A percentile compares a stretch with the other conserved stretches of the same genome.
Evolutionary conservation across 2,797 vertebrate genomes (phyloP).

Genomic region (Chiroxiphia lanceolata): DNA sequence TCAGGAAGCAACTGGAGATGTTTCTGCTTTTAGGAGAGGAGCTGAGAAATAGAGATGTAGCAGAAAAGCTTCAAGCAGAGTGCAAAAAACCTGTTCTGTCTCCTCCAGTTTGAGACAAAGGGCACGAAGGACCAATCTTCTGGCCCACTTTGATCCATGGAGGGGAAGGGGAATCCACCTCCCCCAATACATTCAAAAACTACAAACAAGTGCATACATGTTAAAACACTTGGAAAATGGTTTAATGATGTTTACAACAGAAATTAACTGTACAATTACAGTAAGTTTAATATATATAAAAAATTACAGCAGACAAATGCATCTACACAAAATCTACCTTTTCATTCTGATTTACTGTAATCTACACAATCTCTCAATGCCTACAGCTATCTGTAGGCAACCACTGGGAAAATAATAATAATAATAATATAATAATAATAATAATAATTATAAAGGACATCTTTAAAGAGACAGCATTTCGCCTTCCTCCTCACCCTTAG

Average conservation of each 20-base stretch:
- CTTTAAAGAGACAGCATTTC: conserved; percentile 83
- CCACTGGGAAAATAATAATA: conserved; percentile 69
- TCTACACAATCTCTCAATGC: conserved; percentile 92
- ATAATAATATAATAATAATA: conserved; percentile 48
- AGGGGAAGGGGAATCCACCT: background rate
- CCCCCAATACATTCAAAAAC: background rate
- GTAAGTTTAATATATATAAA: conserved; percentile 99
- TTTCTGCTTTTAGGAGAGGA: background rate
- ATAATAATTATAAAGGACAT: conserved; percentile 70
- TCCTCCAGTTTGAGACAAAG: background rate
- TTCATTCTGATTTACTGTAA: conserved; percentile 95
- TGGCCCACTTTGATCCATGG: background rate
- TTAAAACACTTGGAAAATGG: conserved; percentile 99
- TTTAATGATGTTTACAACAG: conserved; percentile 99
- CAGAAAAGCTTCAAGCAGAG: background rate
- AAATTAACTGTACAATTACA: conserved; percentile 99
- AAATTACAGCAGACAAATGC: conserved; percentile 99
- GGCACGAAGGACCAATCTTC: background rate
- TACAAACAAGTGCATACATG: conserved; percentile 67
- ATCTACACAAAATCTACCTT: conserved; percentile 94
- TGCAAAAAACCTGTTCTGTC: background rate
- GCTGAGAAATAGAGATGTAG: background rate
- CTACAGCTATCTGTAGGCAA: conserved; percentile 78
- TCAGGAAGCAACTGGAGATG: background rate
- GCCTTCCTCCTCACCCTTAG: conserved; percentile 67